Evolutionary conservation across 2,888 invertebrate species (phyloP).

Genomic region (Tromatobia lineatoria): DNA sequence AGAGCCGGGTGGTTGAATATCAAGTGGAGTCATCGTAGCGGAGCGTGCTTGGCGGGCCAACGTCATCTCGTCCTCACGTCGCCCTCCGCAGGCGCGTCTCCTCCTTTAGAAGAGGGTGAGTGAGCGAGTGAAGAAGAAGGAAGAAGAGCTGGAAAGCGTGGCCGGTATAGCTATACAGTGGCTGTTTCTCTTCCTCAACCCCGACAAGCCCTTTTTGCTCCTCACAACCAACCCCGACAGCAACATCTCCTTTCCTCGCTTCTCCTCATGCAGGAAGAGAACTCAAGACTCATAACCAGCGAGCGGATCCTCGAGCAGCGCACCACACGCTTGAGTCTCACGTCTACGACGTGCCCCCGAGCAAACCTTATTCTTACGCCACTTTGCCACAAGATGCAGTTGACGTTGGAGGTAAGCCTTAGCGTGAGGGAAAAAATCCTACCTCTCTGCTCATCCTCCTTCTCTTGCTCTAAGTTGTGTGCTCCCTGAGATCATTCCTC

Average conservation of each 20-base stretch:
- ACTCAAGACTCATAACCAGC: constrained; percentile 62
- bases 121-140: constrained; percentile 37
- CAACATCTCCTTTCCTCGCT: constrained; percentile 57
- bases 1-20: constrained; percentile 77
- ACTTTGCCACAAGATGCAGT: constrained; percentile 83
- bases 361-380: constrained; percentile 85
- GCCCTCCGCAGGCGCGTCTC: constrained; percentile 65
- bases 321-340: constrained; percentile 65
- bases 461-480: constrained; percentile 56
- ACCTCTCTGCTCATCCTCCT: constrained; percentile 4
- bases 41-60: constrained; percentile 80
- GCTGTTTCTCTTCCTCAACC: constrained; percentile 54
- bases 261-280: constrained; percentile 58
- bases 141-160: constrained; percentile 31
- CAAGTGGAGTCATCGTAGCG: constrained; percentile 82
- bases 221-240: constrained; percentile 27
- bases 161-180: constrained; percentile 34
- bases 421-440: constrained; percentile 21
- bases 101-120: constrained; percentile 64
- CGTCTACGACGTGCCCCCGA: constrained; percentile 63
- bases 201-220: constrained; percentile 44
- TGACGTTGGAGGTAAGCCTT: constrained; percentile 55
- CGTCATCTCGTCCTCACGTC: constrained; percentile 75
- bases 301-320: constrained; percentile 66
- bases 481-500: constrained; percentile 75